Percentiles rank a stretch among this genome's conserved stretches.
These are phyloP conservation scores for Eira barbara DNA, from an alignment of 2,113 vertebrate genomes.

Conservation along the genomic window DNA sequence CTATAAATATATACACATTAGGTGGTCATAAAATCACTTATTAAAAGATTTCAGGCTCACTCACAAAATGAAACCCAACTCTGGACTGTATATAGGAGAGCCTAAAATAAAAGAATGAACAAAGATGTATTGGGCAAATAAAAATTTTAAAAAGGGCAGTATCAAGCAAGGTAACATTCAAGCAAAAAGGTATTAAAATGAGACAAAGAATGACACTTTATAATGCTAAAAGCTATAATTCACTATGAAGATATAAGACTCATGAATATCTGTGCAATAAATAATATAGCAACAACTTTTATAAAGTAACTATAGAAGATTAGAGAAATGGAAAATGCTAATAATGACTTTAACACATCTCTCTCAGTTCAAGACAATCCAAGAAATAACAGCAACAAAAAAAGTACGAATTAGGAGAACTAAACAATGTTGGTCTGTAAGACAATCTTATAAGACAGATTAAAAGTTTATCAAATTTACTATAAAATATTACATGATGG, in stretches of 20 bases:
- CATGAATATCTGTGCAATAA: background rate
- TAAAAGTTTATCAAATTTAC: slow-evolving; percentile 4
- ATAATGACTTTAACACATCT: background rate
- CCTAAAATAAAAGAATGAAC: slow-evolving; percentile 5
- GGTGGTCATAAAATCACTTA: background rate
- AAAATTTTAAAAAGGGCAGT: background rate
- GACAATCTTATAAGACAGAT: background rate
- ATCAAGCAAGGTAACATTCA: slow-evolving; percentile 2
- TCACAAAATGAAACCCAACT: background rate
- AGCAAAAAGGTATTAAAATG: background rate
- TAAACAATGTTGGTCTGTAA: background rate
- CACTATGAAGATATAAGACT: background rate
- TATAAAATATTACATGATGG: slow-evolving; percentile 1
- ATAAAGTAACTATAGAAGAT: background rate
- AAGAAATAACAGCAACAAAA: background rate
- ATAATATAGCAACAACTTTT: background rate
- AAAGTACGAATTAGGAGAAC: background rate
- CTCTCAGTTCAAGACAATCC: background rate
- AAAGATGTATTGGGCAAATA: background rate
- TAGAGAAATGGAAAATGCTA: background rate
- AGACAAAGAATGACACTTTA: background rate
- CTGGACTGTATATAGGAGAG: background rate
- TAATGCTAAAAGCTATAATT: background rate
- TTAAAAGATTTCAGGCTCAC: background rate
- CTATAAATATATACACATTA: background rate